These are phyloP conservation scores for Tetramorium simillimum DNA, from an alignment of 1,140 invertebrate genomes.

Conservation along the genomic window DNA sequence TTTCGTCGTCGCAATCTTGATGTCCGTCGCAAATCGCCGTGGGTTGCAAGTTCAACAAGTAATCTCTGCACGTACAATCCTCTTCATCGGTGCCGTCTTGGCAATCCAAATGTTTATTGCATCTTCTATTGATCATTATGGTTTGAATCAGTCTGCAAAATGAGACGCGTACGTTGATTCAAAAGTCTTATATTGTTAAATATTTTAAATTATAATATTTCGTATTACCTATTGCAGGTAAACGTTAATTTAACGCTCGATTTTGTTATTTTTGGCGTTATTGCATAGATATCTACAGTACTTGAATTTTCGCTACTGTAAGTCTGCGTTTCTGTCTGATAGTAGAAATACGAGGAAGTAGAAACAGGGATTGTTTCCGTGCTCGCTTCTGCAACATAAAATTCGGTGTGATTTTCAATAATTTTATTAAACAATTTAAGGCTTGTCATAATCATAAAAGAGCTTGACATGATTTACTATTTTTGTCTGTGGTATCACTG, in stretches of 20 bases:
- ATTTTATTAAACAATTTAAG: not conserved
- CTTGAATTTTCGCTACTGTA: not conserved
- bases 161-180: not conserved
- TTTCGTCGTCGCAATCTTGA: constrained; percentile 90
- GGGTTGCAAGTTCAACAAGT: constrained; percentile 85
- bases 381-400: constrained; percentile 8
- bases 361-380: constrained; percentile 66
- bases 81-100: constrained; percentile 93
- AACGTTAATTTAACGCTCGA: not conserved
- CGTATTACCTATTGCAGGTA: not conserved
- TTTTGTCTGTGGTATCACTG: not conserved
- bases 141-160: constrained; percentile 87
- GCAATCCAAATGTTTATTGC: constrained; percentile 91
- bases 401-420: not conserved
- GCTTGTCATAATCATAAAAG: not conserved
- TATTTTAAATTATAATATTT: not conserved
- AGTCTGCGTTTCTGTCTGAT: not conserved
- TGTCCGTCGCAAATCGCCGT: constrained; percentile 91
- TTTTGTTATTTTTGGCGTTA: not conserved
- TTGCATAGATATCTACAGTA: not conserved
- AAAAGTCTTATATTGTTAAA: constrained; percentile 16
- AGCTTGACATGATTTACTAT: not conserved
- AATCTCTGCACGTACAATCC: constrained; percentile 91
- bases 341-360: not conserved
- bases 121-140: constrained; percentile 87